Conservation (phyloP, 2,888 invertebrate species). For the Chalcis sispes region DNA sequence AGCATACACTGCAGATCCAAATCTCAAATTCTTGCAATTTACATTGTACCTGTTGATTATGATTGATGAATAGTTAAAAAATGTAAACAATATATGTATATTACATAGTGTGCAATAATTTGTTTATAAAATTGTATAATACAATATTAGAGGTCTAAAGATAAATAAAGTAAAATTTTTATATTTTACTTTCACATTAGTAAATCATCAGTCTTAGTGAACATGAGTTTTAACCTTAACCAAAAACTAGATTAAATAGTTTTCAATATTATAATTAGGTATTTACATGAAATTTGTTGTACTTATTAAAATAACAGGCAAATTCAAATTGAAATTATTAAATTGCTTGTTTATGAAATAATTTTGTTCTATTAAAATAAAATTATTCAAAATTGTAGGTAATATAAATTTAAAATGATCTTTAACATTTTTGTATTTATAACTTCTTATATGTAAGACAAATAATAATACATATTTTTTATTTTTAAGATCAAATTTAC, state of each 20-base stretch:
- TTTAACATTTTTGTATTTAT: too few species aligned
- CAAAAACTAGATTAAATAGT: constrained; percentile 32
- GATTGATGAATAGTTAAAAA: constrained; percentile 26
- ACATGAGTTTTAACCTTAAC: constrained; percentile 37
- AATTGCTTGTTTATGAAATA: constrained; percentile 4
- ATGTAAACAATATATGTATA: not conserved
- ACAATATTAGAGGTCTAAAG: constrained; percentile 10
- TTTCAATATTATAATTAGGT: constrained; percentile 13
- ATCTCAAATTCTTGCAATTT: constrained; percentile 7
- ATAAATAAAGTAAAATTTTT: not conserved
- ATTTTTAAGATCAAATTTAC: too few species aligned
- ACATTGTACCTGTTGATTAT: constrained; percentile 7
- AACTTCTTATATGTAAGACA: not conserved
- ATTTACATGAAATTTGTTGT: constrained; percentile 26
- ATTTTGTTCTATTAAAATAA: not conserved
- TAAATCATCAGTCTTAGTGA: constrained; percentile 27
- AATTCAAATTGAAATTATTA: constrained; percentile 12
- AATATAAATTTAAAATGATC: not conserved
- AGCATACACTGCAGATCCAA: constrained; percentile 9
- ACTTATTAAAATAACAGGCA: not conserved
- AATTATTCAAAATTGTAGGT: not conserved
- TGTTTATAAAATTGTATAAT: not conserved
- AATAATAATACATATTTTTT: not conserved
- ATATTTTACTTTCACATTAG: constrained; percentile 10
- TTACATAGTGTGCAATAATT: constrained; percentile 2